Base-by-base conservation (phyloP, 1,140 invertebrate species). In the Gryllus bimaculatus region DNA sequence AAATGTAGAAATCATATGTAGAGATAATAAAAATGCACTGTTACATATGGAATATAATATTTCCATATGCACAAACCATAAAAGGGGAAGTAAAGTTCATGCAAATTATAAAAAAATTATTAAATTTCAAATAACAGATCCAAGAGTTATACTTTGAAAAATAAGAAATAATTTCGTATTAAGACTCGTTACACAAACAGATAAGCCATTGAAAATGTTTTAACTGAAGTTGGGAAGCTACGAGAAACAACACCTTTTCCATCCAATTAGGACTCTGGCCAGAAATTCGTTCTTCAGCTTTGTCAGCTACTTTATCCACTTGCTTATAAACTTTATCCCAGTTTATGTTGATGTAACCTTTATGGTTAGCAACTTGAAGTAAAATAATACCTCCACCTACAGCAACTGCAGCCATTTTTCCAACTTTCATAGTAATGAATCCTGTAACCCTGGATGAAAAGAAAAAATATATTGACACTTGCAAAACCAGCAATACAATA, bases 261-360 rank as follows among this genome's bases (percentile, higher is more conserved):
- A 94, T 87, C 87, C 91, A 91, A 83, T 89, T 91, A 74, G 90
- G 89, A 81, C 89, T 91, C 85, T 92, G 90, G 47, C 91, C 91
- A 73, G 89, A 90, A n/a, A 93, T 88, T 84, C 91, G 90, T 82
- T 93, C 91, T 84, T 94, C 92, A 75, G 96, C 91, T 87, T 93
- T 94, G 81, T 95, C 93, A 48, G 91, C 89, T 13, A 94, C 90
- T 84, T 93, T 94, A 81, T 96, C 94, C 7, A 94, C 89, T 83
- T 93, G 93, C 81, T 89, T 92, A 80, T 93, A 92, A 21, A 98
- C 88, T 87, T 94, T 93, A 79, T 92, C 92, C 96, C 96, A 97
- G 86, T 98, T 94, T 78, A 95, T 90, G 83, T 95, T 94, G 75
- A 98, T 93, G 82, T 96, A 96, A n/a, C 95, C 96, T 84, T 96